Base-by-base conservation (phyloP, 2,797 vertebrate genomes). In the Anas bahamensis region DNA sequence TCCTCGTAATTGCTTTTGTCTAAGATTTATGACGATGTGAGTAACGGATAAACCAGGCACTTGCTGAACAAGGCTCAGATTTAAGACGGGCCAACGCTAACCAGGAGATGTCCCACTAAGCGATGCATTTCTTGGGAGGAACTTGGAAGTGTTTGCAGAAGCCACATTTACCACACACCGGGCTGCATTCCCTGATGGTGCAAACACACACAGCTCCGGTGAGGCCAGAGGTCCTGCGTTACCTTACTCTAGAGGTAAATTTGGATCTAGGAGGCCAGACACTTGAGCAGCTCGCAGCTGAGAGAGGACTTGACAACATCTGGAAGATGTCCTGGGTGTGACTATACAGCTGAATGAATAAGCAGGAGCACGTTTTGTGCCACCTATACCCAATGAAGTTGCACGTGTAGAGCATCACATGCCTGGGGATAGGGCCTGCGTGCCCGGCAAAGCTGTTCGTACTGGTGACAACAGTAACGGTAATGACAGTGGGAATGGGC, bases 21-120 rank as follows among this genome's bases (percentile, higher is more conserved):
- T 79, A 88, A 91, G 92, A 90, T 96, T 96, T 95, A 94, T 93
- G 93, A 91, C 86, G 84, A 69, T 68, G 41, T 74, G 81, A 94
- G 93, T 96, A 90, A 96, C 3, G 7, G 92, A 94, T 86, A 97
- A 97, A 96, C 90, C 37, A 88, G 86, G 60, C 78, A 68, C 79
- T 95, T 90, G 83, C 91, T 95, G 94, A 78, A 79, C 90, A 75
- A 70, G 79, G 74, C 57, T 89, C 68, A 80, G 41, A 80, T 94
- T 94, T 95, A 93, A 97, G 96, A 83, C 48, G 64, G 84, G 78
- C 74, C 21, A 2, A 75, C 72, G 88, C 56, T 81, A 97, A 96
- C 55, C 22, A 83, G 91, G 77, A 86, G 83, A 65, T n/a, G 63
- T 81, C 86, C 53, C 82, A n/a, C 57, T 87, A 83, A 80, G 41